These are phyloP conservation scores for Bradypodion pumilum DNA, from an alignment of 2,797 vertebrate species.

Conservation along the genomic window DNA sequence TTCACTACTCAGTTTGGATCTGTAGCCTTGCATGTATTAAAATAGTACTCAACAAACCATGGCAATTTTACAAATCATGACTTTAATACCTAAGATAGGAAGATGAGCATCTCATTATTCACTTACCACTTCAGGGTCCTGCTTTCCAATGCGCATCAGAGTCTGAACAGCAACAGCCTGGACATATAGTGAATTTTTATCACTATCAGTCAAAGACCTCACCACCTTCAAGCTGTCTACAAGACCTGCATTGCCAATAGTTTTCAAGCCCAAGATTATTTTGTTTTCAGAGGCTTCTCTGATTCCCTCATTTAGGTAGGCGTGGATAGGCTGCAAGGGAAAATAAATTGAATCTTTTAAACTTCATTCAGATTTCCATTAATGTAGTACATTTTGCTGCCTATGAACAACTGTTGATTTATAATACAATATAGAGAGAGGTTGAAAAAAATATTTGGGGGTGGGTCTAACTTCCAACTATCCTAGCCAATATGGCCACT, in stretches of 20 bases:
- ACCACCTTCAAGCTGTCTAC: conserved; percentile 84
- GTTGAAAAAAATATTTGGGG: too few relatives aligned
- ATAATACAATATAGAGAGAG: background rate
- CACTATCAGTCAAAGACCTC: conserved; percentile 80
- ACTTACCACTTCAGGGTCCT: conserved; percentile 82
- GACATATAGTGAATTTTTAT: conserved; percentile 72
- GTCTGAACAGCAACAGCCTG: conserved; percentile 82
- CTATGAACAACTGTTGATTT: background rate
- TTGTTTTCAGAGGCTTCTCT: conserved; percentile 73
- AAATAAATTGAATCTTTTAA: conserved; percentile 9
- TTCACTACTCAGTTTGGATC: background rate
- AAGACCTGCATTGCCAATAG: conserved; percentile 87
- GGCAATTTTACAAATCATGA: fast-evolving
- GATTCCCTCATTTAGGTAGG: conserved; percentile 77
- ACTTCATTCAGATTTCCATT: background rate
- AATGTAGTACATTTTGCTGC: background rate
- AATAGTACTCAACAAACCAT: background rate
- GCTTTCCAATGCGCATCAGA: conserved; percentile 80
- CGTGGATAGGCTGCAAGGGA: conserved; percentile 80
- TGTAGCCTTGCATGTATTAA: background rate
- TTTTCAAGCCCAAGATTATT: conserved; percentile 82
- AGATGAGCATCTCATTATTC: background rate
- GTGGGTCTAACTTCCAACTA: too few relatives aligned
- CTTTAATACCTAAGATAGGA: background rate
- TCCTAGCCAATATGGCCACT: too few relatives aligned